Evolutionary conservation across 2,113 vertebrate species (phyloP).

Genomic region (Lota lota): DNA sequence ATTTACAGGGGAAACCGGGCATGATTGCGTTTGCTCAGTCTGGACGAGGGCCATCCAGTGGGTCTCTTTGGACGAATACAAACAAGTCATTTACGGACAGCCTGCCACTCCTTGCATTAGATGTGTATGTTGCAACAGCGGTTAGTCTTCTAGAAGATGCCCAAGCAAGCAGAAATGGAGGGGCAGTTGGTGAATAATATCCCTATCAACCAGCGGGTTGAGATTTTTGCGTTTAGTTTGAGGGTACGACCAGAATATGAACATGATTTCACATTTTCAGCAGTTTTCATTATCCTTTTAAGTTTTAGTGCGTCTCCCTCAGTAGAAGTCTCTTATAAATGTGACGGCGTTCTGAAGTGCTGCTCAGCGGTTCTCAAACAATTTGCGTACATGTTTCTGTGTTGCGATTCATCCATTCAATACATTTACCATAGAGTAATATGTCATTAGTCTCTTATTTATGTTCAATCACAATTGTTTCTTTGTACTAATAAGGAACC

Average conservation of each 20-base stretch:
- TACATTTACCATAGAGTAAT: too few relatives aligned
- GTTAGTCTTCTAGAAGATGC: too few relatives aligned
- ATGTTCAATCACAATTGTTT: constrained; percentile 28
- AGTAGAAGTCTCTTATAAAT: too few relatives aligned
- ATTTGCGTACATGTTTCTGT: constrained; percentile 17
- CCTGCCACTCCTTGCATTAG: too few relatives aligned
- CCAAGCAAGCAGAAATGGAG: too few relatives aligned
- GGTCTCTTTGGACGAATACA: constrained; percentile 39
- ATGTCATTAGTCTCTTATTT: too few relatives aligned
- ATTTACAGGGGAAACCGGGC: constrained; percentile 8
- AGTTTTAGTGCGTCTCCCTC: background rate
- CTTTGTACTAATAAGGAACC: background rate
- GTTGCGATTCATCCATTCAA: too few relatives aligned
- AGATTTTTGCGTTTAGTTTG: too few relatives aligned
- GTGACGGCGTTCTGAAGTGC: background rate
- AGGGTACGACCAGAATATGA: background rate
- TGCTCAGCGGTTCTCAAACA: constrained; percentile 22
- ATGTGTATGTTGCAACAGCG: too few relatives aligned
- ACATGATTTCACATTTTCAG: background rate
- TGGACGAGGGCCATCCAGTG: constrained; percentile 6
- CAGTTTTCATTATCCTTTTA: background rate
- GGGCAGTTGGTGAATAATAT: too few relatives aligned
- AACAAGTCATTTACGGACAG: background rate
- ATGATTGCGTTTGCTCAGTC: background rate
- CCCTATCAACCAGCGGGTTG: too few relatives aligned